Conservation (phyloP, 1,140 invertebrate genomes). For the Holcopasites calliopsidis region DNA sequence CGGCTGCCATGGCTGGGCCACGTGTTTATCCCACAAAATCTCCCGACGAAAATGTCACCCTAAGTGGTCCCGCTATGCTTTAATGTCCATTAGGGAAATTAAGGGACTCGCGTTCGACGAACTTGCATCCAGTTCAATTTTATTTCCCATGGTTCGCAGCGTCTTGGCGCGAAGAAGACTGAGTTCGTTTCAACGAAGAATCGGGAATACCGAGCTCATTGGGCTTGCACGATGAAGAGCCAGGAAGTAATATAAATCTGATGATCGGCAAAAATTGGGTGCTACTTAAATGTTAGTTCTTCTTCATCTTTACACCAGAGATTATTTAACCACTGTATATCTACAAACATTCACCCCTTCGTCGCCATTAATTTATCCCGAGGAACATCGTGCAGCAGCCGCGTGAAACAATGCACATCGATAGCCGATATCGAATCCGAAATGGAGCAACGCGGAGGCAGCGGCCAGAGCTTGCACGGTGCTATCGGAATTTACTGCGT, state of each 20-base stretch:
- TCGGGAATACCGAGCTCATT: too few relatives aligned
- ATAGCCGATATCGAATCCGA: constrained; percentile 41
- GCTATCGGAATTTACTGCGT: constrained; percentile 58
- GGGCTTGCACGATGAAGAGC: too few relatives aligned
- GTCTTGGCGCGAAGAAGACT: too few relatives aligned
- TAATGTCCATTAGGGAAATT: constrained; percentile 48
- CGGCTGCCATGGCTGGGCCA: neutral
- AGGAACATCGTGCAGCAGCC: constrained; percentile 25
- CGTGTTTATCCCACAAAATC: constrained; percentile 49
- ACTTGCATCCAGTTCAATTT: constrained; percentile 5
- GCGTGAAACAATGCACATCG: constrained; percentile 48
- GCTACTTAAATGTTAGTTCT: too few relatives aligned
- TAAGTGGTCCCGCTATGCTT: constrained; percentile 23
- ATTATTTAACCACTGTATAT: too few relatives aligned
- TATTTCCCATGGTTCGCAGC: too few relatives aligned
- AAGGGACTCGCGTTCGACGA: constrained; percentile 9
- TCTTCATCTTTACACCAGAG: neutral
- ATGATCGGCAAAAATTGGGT: too few relatives aligned
- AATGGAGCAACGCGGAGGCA: constrained; percentile 28
- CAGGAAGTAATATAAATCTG: too few relatives aligned
- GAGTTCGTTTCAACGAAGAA: too few relatives aligned
- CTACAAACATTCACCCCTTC: too few relatives aligned
- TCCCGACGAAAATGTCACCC: constrained; percentile 52
- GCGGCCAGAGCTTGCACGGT: constrained; percentile 18
- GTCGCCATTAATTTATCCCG: constrained; percentile 32